Conservation (phyloP, 1,140 invertebrate genomes). For the Pogonognathellus flavescens region DNA sequence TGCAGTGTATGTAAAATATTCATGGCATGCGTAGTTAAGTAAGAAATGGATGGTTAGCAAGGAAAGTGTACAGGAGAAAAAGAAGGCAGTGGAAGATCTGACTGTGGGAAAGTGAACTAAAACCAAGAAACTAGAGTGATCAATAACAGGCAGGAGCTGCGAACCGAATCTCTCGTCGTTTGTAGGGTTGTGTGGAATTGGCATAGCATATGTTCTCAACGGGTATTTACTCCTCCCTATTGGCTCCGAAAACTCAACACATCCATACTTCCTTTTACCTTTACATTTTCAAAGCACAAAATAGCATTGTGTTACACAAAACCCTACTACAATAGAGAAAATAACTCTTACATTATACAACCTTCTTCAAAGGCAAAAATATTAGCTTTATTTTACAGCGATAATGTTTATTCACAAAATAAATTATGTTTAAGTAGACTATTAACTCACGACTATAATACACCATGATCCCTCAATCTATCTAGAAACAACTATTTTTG, state of each 20-base stretch:
- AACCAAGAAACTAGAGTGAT: constrained; percentile 52
- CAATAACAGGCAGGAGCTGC: constrained; percentile 47
- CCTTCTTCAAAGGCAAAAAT: too few species aligned
- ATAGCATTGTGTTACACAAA: too few species aligned
- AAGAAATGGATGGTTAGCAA: constrained; percentile 31
- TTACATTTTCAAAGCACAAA: too few species aligned
- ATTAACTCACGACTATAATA: too few species aligned
- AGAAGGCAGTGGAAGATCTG: constrained; percentile 51
- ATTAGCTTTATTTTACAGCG: too few species aligned
- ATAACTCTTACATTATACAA: too few species aligned
- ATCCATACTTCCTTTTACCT: neutral
- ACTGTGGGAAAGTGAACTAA: constrained; percentile 50
- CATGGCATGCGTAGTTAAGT: constrained; percentile 37
- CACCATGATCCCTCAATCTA: too few species aligned
- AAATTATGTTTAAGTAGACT: too few species aligned
- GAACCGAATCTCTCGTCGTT: constrained; percentile 46
- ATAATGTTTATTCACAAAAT: too few species aligned
- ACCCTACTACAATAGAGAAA: too few species aligned
- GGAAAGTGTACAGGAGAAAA: constrained; percentile 36
- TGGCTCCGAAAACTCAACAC: constrained; percentile 50
- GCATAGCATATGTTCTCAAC: constrained; percentile 54
- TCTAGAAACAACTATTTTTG: too few species aligned
- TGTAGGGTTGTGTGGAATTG: constrained; percentile 19
- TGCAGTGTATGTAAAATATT: constrained; percentile 18
- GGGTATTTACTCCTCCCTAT: constrained; percentile 35